Evolutionary conservation across 2,113 vertebrate genomes (phyloP).

Genomic region (sheep (Ovis aries)): ARS-UI_Ramb_v3.0 NC_056067.1:66065001-66065500

Average conservation of each 20-base stretch:
- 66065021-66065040: background rate
- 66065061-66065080: background rate
- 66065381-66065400: accelerated
- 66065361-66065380: accelerated
- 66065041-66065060: background rate
- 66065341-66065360: background rate
- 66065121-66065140: background rate
- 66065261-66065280: background rate
- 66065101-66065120: background rate
- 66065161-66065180: background rate
- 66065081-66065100: background rate
- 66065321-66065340: accelerated
- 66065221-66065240: background rate
- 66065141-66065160: background rate
- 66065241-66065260: background rate
- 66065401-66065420: background rate
- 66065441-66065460: background rate
- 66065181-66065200: background rate
- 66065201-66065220: background rate
- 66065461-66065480: background rate
- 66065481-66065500: background rate
- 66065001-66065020: background rate
- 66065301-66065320: background rate
- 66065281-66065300: background rate
- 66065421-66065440: background rate